Evolutionary conservation across 2,888 invertebrate genomes (phyloP), one percentile per base, ranked within the genome.

Genomic region (Ceramica pisi): DNA sequence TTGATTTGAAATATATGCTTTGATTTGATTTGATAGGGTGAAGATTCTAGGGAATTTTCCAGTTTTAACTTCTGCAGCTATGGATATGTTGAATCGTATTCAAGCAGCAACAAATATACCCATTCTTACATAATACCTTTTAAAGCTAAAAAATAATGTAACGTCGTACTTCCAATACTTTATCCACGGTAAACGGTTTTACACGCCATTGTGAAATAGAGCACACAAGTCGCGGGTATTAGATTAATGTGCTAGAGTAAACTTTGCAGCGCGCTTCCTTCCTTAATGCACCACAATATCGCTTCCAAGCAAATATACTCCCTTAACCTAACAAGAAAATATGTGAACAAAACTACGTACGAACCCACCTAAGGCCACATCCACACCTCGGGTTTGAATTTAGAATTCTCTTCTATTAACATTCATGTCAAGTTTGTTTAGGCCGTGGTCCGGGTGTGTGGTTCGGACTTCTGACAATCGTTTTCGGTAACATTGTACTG

Each of bases 361-460:
- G 19, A 19, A 61, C 41, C 26, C 19, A 68, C 19, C 38, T 70
- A 53, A 44, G 56, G 60, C 53, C 10, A 21, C 31, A 53, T 71
- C 35, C 41, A 74, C 73, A 80, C 71, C 69, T 82, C 67, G 50
- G 38, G 60, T 71, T 71, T 70, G 66, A 79, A 81, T 79, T 75
- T 71, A 67, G 69, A 83, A 67, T 72, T 60, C 61, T 51, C 67
- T 55, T 46, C 46, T 59, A 81, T 84, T 82, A 80, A 77, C 67
- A 81, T 85, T 86, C 80, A 73, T 56, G 70, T 81, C 78, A 69
- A 82, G 81, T 86, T 86, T 87, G 79, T 82, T 83, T 86, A 87
- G 86, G 85, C 71, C 63, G 69, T 70, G 66, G 67, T 67, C 66
- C 59, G 80, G 59, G 55, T 71, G 55, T 71, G 64, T 68, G 74